phyloP scores from a whole-genome alignment of 1,140 invertebrate genomes.

The Drosophila suzukii region DNA sequence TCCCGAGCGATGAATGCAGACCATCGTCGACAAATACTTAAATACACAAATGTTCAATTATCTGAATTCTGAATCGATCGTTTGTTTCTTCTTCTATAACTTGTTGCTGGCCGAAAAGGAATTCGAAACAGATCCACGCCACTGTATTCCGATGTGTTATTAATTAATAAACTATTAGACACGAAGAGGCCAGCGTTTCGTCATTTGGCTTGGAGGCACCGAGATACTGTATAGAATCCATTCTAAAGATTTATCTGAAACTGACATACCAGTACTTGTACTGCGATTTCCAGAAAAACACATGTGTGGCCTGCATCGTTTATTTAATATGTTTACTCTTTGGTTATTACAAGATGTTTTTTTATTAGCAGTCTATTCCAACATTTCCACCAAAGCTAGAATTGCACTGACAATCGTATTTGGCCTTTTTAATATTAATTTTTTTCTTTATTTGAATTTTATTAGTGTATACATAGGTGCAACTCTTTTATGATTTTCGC shows the following conservation, averaged over 20 bases:
- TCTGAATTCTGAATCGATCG: constrained; percentile 26
- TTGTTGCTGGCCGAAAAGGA: constrained; percentile 9
- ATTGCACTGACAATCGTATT: not conserved
- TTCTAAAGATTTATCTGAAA: not conserved
- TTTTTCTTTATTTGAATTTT: constrained; percentile 20
- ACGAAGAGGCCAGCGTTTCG: constrained; percentile 2
- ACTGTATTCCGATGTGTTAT: constrained; percentile 44
- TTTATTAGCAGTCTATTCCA: constrained; percentile 9
- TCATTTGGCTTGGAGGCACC: constrained; percentile 3
- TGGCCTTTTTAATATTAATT: constrained; percentile 1
- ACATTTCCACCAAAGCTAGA: not conserved
- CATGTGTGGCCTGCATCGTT: constrained; percentile 35
- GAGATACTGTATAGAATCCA: too few relatives aligned
- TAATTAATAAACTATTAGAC: constrained; percentile 41
- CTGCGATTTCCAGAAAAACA: constrained; percentile 8
- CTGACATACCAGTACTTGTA: not conserved
- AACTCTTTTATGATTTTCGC: constrained; percentile 35
- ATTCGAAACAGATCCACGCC: constrained; percentile 9
- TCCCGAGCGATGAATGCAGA: constrained; percentile 32
- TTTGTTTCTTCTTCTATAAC: constrained; percentile 48
- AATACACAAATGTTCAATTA: constrained; percentile 63
- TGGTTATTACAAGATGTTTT: constrained; percentile 25
- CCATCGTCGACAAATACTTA: constrained; percentile 37
- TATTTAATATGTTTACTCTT: constrained; percentile 32
- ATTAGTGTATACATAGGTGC: constrained; percentile 39